These are phyloP conservation scores for Panagrolaimus sp. DNA, from an alignment of 1,140 invertebrate species.

Conservation along the genomic window DNA sequence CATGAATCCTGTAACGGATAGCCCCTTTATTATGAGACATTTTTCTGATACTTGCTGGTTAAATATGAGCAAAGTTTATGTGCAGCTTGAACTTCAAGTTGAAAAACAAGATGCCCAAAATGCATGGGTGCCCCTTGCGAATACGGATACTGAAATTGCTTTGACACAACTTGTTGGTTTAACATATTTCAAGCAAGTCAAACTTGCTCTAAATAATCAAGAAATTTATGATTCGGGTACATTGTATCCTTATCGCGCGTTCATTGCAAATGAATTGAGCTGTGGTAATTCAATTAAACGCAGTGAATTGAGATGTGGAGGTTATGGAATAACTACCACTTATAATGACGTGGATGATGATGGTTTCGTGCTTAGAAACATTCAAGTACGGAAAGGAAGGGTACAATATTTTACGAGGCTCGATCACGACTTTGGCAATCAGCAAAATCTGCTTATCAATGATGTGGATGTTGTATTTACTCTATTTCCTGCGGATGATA, in stretches of 20 bases:
- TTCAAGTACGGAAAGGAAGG: background rate
- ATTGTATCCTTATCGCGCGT: background rate
- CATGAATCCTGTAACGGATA: background rate
- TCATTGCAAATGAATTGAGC: background rate
- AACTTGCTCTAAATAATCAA: background rate
- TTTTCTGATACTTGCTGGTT: background rate
- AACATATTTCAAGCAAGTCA: background rate
- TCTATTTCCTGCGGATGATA: background rate
- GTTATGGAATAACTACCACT: background rate
- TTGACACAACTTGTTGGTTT: background rate
- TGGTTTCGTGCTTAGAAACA: background rate
- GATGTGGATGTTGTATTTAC: conserved; percentile 7
- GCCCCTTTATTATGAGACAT: background rate
- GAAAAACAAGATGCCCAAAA: background rate
- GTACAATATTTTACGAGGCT: background rate
- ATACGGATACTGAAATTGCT: background rate
- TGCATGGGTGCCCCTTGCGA: background rate
- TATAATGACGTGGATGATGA: background rate
- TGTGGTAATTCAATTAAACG: conserved; percentile 1
- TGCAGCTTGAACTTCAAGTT: background rate
- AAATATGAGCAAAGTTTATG: background rate
- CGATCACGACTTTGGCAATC: no score
- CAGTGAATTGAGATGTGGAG: background rate
- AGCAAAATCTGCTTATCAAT: background rate
- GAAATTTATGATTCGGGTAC: no score